These are phyloP conservation scores for Knipowitschia caucasica DNA, from an alignment of 2,797 vertebrate genomes.

Conservation along the genomic window DNA sequence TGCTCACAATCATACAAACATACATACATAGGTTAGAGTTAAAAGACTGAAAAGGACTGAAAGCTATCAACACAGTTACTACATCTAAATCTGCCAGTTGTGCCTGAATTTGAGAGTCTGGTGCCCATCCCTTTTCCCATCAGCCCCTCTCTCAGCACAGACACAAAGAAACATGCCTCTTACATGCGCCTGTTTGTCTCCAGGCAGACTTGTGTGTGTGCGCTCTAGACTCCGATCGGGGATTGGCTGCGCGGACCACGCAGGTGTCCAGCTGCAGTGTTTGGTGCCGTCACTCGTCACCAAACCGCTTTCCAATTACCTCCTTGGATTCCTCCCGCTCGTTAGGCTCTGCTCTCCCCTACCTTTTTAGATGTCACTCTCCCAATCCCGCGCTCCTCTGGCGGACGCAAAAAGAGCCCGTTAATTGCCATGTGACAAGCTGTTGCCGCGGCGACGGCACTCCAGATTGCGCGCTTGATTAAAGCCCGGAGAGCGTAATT, in stretches of 20 bases:
- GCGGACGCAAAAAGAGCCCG: constrained; percentile 54
- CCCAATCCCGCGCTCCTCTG: constrained; percentile 32
- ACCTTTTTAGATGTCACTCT: constrained; percentile 47
- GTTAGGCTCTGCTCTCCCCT: constrained; percentile 46
- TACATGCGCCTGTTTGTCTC: not conserved
- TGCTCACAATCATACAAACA: no score
- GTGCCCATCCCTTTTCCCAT: no score
- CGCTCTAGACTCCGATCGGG: constrained; percentile 10
- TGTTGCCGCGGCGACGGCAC: constrained; percentile 56
- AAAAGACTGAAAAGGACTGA: no score
- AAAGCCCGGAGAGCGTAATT: constrained; percentile 60
- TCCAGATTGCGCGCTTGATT: constrained; percentile 42
- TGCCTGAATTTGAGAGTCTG: no score
- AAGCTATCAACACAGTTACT: no score
- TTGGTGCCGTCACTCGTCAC: constrained; percentile 46
- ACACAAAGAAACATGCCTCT: not conserved
- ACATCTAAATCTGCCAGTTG: no score
- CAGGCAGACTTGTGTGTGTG: not conserved
- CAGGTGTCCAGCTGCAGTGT: constrained; percentile 31
- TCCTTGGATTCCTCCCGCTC: constrained; percentile 47
- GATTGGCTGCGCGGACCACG: constrained; percentile 15
- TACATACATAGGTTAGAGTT: no score
- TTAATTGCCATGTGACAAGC: constrained; percentile 63
- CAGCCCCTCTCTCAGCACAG: no score
- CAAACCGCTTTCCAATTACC: constrained; percentile 59